These are phyloP conservation scores for Mormyrus iriodes DNA, from an alignment of 2,113 vertebrate species.

Conservation along the genomic window DNA sequence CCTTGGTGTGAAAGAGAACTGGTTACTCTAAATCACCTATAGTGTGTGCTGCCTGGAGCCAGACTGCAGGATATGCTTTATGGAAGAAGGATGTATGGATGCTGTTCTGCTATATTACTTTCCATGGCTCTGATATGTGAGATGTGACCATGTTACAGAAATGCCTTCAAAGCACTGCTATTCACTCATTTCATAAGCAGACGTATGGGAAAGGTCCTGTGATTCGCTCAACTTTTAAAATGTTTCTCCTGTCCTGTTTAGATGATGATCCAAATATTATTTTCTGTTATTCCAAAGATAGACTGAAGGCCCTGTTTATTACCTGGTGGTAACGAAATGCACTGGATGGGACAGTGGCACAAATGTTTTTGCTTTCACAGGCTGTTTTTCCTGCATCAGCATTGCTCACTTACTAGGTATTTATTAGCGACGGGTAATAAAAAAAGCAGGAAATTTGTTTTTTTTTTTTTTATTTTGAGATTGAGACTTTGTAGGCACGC, in stretches of 20 bases:
- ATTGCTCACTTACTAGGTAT: too few species aligned
- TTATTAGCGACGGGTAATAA: neutral
- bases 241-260: too few species aligned
- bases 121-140: too few species aligned
- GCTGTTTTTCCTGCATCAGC: neutral
- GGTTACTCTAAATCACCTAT: neutral
- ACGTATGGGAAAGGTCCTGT: too few species aligned
- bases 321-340: neutral
- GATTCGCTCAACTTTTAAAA: too few species aligned
- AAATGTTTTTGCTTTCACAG: neutral
- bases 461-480: neutral
- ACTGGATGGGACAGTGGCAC: neutral
- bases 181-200: too few species aligned
- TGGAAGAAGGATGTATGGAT: too few species aligned
- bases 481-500: neutral
- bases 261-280: neutral
- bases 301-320: neutral
- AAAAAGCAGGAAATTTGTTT: neutral
- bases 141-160: too few species aligned
- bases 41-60: neutral
- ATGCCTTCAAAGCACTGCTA: too few species aligned
- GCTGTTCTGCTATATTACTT: too few species aligned
- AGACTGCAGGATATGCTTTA: neutral
- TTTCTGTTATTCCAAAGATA: neutral
- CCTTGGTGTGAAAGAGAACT: neutral